phyloP scores from a whole-genome alignment of 1,140 invertebrate species.

The Drosophila tani region DNA sequence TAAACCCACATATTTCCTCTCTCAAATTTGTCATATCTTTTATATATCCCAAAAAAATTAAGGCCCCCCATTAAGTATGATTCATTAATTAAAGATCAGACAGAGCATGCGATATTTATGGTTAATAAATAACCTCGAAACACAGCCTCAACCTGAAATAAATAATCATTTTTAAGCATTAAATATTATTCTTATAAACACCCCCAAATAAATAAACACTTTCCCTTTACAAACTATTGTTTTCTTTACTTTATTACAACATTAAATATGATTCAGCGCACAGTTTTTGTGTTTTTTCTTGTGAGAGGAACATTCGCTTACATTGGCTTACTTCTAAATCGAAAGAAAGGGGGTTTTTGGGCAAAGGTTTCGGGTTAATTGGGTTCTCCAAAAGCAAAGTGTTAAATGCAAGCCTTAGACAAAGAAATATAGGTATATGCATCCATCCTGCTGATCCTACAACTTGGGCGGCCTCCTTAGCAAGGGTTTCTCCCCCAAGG shows the following conservation, averaged over 20 bases:
- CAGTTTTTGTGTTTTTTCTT: constrained; percentile 37
- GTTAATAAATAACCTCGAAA: not conserved
- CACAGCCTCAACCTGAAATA: not conserved
- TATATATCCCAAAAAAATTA: not conserved
- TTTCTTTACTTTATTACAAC: constrained; percentile 53
- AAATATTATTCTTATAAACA: not conserved
- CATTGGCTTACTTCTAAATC: constrained; percentile 56
- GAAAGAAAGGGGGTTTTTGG: constrained; percentile 10
- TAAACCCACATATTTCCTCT: not conserved
- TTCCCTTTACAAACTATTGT: constrained; percentile 41
- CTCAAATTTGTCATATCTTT: not conserved
- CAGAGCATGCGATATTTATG: not conserved
- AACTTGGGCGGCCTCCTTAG: constrained; percentile 55
- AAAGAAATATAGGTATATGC: constrained; percentile 4
- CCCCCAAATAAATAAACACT: not conserved
- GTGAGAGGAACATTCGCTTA: constrained; percentile 67
- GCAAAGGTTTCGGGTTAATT: constrained; percentile 41
- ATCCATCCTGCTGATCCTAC: constrained; percentile 1
- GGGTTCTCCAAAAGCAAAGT: constrained; percentile 34
- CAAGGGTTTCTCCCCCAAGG: constrained; percentile 86
- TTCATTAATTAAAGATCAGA: not conserved
- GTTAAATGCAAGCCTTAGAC: constrained; percentile 71
- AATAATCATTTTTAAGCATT: not conserved
- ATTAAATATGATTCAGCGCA: constrained; percentile 71
- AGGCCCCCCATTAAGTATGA: not conserved